Evolutionary conservation across 2,888 invertebrate species (phyloP).

Genomic region (Habroteleia sp.): DNA sequence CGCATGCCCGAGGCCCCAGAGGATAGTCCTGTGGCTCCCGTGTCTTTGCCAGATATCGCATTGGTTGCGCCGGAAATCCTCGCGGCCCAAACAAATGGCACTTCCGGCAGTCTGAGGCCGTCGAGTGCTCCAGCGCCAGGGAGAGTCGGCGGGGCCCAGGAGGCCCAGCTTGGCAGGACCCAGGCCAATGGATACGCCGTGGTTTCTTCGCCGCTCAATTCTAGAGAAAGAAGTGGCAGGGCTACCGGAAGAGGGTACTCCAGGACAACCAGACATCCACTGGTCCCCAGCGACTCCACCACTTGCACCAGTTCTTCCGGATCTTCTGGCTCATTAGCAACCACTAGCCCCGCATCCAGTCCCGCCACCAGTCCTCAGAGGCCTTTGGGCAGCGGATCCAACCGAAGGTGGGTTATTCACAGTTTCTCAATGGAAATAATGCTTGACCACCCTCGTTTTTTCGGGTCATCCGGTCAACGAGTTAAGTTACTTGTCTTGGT

Average conservation of each 20-base stretch:
- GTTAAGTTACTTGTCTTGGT: no score
- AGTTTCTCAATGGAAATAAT: no score
- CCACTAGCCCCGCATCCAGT: slow-evolving; percentile 69
- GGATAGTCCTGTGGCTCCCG: slow-evolving; percentile 65
- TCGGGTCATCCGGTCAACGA: no score
- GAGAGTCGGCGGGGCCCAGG: slow-evolving; percentile 65
- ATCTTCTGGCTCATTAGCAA: slow-evolving; percentile 67
- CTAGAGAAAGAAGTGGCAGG: slow-evolving; percentile 48
- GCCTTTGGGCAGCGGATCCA: slow-evolving; percentile 45
- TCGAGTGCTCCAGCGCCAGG: slow-evolving; percentile 73
- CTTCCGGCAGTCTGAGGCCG: slow-evolving; percentile 70
- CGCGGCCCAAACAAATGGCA: slow-evolving; percentile 76
- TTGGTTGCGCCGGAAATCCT: slow-evolving; percentile 77
- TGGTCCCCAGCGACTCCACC: slow-evolving; percentile 64
- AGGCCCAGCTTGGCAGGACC: not conserved
- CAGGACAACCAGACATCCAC: slow-evolving; percentile 33
- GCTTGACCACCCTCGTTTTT: no score
- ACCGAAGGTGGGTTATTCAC: slow-evolving; percentile 68
- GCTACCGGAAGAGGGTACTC: slow-evolving; percentile 24
- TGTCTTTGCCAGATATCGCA: slow-evolving; percentile 76
- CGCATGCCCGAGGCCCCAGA: slow-evolving; percentile 78
- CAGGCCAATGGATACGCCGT: not conserved
- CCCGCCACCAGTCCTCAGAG: slow-evolving; percentile 72
- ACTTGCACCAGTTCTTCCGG: slow-evolving; percentile 70
- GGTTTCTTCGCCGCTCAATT: slow-evolving; percentile 70